Evolutionary conservation across 2,888 invertebrate species (phyloP), one percentile per base, ranked within the genome.

Genomic region (Geophilus truncorum): DNA sequence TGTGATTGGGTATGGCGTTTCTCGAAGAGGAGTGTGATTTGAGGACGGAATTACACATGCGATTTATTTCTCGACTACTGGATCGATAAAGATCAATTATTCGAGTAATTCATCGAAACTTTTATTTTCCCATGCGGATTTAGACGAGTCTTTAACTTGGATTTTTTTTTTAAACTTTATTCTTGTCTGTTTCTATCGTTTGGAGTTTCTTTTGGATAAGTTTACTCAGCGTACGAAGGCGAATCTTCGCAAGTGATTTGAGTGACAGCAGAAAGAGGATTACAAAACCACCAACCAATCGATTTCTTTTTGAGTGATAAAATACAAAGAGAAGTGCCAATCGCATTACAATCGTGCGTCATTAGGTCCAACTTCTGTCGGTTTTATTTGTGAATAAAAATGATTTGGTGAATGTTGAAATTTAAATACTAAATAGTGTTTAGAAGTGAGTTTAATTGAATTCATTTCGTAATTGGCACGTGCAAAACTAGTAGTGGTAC

Each of bases 341-440:
- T 62, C 25, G 62, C 62, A 62, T 62, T 62, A 62, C 62, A 62
- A 62, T 62, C 62, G 62, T 62, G 62, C 62, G 62, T 62, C 62
- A 62, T 62, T 62, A 62, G 62, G 62, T 62, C 62, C 15, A 23
- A 28, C 23, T 23, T 21, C 23, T 23, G 23, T 62, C 23, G 25
- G 25, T 15, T 15, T n/a, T 62, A 25, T 23, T 25, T 28, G 62
- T 15, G 25, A 62, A 25, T 4, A 25, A 23, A 25, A 12, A 25
- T 25, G 25, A 62, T 62, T 62, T 6, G 25, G 62, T 10, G n/a
- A n/a, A n/a, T 12, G n/a, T 45, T 15, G n/a, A 45, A 51, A 51
- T 51, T 51, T 51, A 21, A 51, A 51, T 51, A 51, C 18, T 21
- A n/a, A 51, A 51, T 32, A 32, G 18, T 18, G 51, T 51, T 51